Evolutionary conservation across 2,113 vertebrate species (phyloP), one percentile per base, ranked within the genome.

Genomic region (Galbula dea): DNA sequence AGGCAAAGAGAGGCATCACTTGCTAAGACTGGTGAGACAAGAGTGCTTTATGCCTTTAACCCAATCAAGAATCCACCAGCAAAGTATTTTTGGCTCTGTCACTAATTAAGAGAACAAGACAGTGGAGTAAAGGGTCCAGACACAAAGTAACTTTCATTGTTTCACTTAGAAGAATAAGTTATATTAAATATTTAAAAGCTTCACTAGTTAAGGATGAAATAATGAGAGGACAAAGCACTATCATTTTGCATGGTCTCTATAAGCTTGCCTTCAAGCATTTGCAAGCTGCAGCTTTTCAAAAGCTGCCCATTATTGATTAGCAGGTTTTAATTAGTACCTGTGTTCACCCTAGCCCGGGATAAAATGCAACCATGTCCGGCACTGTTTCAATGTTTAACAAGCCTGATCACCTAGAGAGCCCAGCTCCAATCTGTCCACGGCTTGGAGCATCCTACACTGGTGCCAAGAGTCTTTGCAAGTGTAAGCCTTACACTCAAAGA

Each of bases 261-360:
- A 19, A 92, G 20, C 71, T 69, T 7, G 15, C 34, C 45, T 76
- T 52, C 34, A 77, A 82, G 74, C 63, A 39, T 37, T 74, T 67
- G 78, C 22, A 66, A 95, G 63, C 74, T 90, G 23, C 58, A 93
- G 78, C 61, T 82, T 84, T 69, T 72, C 59, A 67, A 81, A 82
- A 83, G 77, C 73, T 83, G 80, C 34, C 46, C 77, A 55, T 84
- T 80, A 84, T 46, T 20, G 45, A 94, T 83, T 57, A 89, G 66
- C 30, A 86, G 48, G 66, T 82, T 94, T 93, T 76, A 90, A 92
- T 83, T 81, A 95, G n/a, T 65, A 74, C 27, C 83, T 77, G 6
- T 16, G 58, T 30, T 87, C 85, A 55, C 15, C 12, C 51, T 77
- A 52, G 75, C 77, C 29, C 15, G 36, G 32, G 34, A 83, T 71